Evolutionary conservation across 2,113 vertebrate species (phyloP).

Genomic region (Ameiurus melas): DNA sequence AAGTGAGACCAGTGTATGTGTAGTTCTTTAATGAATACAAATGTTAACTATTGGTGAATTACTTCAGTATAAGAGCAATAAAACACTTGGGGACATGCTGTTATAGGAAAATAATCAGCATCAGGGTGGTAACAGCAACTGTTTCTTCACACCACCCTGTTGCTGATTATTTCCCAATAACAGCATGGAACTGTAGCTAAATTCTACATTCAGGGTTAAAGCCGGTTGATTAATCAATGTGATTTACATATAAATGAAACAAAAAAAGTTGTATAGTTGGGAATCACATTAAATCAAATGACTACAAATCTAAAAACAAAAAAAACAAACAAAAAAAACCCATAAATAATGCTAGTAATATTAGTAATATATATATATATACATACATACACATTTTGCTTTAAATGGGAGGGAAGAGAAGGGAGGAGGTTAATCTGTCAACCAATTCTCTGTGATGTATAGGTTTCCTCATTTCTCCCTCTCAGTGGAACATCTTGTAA

Average conservation of each 20-base stretch:
- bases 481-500: conserved; percentile 57
- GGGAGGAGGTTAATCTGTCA: conserved; percentile 8
- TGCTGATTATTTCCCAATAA: neutral
- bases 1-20: neutral
- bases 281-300: neutral
- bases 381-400: neutral
- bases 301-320: neutral
- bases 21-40: neutral
- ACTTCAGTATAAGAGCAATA: neutral
- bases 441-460: conserved; percentile 44
- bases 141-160: neutral
- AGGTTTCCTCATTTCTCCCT: conserved; percentile 39
- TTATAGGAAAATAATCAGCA: neutral
- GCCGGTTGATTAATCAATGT: neutral
- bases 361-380: too few species aligned
- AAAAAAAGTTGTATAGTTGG: neutral
- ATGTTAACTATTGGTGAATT: neutral
- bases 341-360: neutral
- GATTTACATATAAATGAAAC: neutral
- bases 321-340: too few species aligned
- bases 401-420: neutral
- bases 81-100: neutral
- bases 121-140: neutral
- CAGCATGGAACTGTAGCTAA: neutral
- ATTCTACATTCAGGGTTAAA: neutral